Base-by-base conservation (phyloP, 2,797 vertebrate species). In the Periophthalmus magnuspinnatus region DNA sequence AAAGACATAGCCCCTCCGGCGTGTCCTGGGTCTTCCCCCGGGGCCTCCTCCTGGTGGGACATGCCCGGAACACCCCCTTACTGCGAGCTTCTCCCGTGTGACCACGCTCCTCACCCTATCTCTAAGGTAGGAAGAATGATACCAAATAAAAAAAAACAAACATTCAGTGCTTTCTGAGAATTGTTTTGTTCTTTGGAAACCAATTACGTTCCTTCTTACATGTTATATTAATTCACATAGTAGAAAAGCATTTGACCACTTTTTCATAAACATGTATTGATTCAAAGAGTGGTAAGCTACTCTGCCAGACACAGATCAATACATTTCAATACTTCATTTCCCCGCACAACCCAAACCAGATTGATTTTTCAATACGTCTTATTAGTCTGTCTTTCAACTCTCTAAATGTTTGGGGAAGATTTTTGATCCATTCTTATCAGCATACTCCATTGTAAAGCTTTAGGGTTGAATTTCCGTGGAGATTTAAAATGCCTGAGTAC, bases 211-310 rank as follows among this genome's bases (percentile, higher is more conserved):
- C 58, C 9, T 36, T 9, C 17, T 36, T 17, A 47, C 24, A 19
- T 54, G 22, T 13, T 36, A n/a, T 24, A 45, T 45, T 14, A 32
- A 66, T 21, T 21, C 47, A 22, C 6, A 33, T 11, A 13, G n/a
- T 61, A 57, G 77, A 69, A 85, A 83, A 80, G 57, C 72, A 86
- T 88, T 90, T 84, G 80, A 73, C 64, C 45, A 33, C 88, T 81
- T 92, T 88, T 71, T 28, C 79, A 89, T 88, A 85, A 90, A 80
- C 91, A 81, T 71, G 14, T 89, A 95, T 96, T 88, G 94, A 95
- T 94, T 91, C 84, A 80, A 58, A 33, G 71, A 77, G 80, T 80
- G 55, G 55, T 55, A 24, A 69, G 79, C 76, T 79, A n/a, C 47
- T 61, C 78, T 75, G 88, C 76, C 74, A 69, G 78, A 91, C 89